phyloP scores from a whole-genome alignment of 2,888 invertebrate species.

The Chrysotoxum bicinctum region DNA sequence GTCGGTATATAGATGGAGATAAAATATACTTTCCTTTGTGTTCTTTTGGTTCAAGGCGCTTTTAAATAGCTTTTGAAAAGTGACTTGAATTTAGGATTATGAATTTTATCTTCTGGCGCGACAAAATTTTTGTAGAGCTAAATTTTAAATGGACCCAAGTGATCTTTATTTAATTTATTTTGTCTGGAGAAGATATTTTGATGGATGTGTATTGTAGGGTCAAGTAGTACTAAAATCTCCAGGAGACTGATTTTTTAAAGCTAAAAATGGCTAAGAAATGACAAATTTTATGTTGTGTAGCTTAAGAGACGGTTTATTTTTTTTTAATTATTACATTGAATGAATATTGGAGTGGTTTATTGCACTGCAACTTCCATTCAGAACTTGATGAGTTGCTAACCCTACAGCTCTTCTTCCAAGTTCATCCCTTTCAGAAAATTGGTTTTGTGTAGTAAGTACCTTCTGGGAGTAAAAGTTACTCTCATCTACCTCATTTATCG shows the following conservation, averaged over 20 bases:
- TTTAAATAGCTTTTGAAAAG: slow-evolving; percentile 60
- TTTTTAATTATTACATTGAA: too few relatives aligned
- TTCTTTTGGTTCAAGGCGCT: slow-evolving; percentile 29
- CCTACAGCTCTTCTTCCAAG: too few relatives aligned
- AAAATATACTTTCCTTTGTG: slow-evolving; percentile 25
- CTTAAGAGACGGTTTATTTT: too few relatives aligned
- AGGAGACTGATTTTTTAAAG: not conserved
- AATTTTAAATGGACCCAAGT: slow-evolving; percentile 63
- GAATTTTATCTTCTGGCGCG: slow-evolving; percentile 12
- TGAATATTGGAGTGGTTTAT: too few relatives aligned
- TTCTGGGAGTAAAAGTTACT: too few relatives aligned
- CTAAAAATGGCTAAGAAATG: not conserved
- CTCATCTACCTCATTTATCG: too few relatives aligned
- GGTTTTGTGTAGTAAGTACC: too few relatives aligned
- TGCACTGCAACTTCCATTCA: too few relatives aligned
- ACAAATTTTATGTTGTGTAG: not conserved
- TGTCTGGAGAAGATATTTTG: slow-evolving; percentile 16
- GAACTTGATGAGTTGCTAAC: too few relatives aligned
- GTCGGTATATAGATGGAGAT: slow-evolving; percentile 31
- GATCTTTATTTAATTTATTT: slow-evolving; percentile 3
- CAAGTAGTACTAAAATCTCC: not conserved
- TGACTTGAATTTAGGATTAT: slow-evolving; percentile 53
- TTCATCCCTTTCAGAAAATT: too few relatives aligned
- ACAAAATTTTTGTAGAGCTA: slow-evolving; percentile 49
- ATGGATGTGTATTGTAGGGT: slow-evolving; percentile 5